Base-by-base conservation (phyloP, 2,797 vertebrate genomes). In the Apogon hyalosoma region DNA sequence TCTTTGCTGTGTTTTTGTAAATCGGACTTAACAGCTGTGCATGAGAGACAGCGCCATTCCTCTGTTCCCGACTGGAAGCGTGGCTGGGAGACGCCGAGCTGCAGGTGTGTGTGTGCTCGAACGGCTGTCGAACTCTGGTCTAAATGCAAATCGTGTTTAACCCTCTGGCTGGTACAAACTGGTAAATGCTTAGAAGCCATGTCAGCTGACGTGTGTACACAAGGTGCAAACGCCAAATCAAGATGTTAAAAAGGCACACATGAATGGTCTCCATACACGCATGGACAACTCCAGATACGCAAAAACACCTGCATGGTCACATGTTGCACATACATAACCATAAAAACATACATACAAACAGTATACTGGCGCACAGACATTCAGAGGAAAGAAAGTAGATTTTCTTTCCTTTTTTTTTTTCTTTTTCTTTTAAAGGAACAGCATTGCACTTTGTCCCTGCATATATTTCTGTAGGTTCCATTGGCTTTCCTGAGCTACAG, bases 401-500 rank as follows among this genome's bases (percentile, higher is more conserved):
- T 7, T 33, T 9, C 12, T 24, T 24, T 24, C 4, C 2, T 24
- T 24, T 24, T 24, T 24, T 24, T 24, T 24, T 24, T 24, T 24
- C 2, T 24, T 24, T 24, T 24, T 24, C 4, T 24, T 2, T 2
- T 24, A 60, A 63, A 67, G 60, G 73, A 82, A 70, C 39, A 62
- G 66, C 82, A 94, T 92, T 94, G 93, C 92, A 94, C 93, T 88
- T 90, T 77, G 86, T 87, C 91, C 92, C 92, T 70, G 75, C 67
- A 69, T 70, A 75, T 36, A 81, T 77, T 75, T 88, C 79, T 74
- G 66, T 55, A 45, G 42, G 53, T 73, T 87, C 64, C 51, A 66
- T 42, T 47, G 74, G 52, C 62, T 64, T 84, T 83, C 80, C 86
- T 87, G 74, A 85, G 84, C 84, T 77, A 72, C 71, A 64, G 68